These are phyloP conservation scores for Scrobipalpa costella DNA, from an alignment of 2,888 invertebrate genomes.

Conservation along the genomic window DNA sequence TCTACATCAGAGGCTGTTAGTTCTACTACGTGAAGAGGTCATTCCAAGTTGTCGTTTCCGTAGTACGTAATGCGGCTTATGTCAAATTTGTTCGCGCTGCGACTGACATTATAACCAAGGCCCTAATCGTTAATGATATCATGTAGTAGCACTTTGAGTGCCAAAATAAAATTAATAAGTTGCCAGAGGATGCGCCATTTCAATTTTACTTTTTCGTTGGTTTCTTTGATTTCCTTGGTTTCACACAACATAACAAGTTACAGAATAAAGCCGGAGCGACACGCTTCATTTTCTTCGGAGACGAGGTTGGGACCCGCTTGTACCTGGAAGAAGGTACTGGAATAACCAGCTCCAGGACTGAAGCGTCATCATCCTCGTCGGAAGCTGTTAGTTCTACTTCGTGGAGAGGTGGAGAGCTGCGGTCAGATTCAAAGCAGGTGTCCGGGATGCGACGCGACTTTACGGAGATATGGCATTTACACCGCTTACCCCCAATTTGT, in stretches of 20 bases:
- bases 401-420: conserved; percentile 62
- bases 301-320: conserved; percentile 57
- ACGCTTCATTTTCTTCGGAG: conserved; percentile 49
- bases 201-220: background rate
- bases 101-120: too few species aligned
- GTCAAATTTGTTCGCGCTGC: too few species aligned
- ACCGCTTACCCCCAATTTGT: background rate
- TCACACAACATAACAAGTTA: conserved; percentile 51
- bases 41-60: too few species aligned
- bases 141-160: conserved; percentile 8
- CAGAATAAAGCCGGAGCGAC: conserved; percentile 45
- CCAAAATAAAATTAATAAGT: background rate
- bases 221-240: too few species aligned
- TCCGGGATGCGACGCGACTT: background rate
- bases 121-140: too few species aligned
- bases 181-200: background rate
- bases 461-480: background rate
- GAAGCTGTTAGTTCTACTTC: conserved; percentile 73
- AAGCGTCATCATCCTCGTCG: conserved; percentile 70
- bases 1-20: conserved; percentile 74
- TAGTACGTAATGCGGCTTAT: too few species aligned
- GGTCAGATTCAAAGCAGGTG: conserved; percentile 38
- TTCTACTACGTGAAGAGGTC: conserved; percentile 69
- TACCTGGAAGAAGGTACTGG: conserved; percentile 54
- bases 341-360: conserved; percentile 69